Evolutionary conservation across 64 coral and sea anemone genomes (phyloP).

Genomic region (Pocillopora damicornis): DNA sequence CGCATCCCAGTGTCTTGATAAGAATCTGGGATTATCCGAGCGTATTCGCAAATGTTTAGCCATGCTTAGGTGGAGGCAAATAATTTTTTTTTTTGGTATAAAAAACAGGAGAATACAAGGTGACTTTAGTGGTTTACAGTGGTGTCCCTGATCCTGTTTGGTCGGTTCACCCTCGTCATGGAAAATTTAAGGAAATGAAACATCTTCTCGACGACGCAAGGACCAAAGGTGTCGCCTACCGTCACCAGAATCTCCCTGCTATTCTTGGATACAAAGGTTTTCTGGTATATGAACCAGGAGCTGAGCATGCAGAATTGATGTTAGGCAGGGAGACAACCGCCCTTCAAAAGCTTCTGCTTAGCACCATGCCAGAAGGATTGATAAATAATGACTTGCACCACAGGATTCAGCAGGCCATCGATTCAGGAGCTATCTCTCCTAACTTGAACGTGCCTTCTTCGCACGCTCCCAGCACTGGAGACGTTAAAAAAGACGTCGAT

Average conservation of each 20-base stretch:
- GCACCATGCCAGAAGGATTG: conserved; percentile 27
- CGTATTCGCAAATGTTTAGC: no score
- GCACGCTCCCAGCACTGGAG: no score
- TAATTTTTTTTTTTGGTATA: no score
- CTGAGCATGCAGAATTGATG: conserved; percentile 20
- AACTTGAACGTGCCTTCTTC: no score
- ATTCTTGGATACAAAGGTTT: conserved; percentile 42
- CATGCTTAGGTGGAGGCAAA: no score
- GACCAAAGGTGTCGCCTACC: not conserved
- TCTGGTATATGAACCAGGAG: conserved; percentile 6
- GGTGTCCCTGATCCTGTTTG: conserved; percentile 30
- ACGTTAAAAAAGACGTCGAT: no score
- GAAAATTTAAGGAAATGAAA: not conserved
- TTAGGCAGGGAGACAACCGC: not conserved
- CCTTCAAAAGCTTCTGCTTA: conserved; percentile 22
- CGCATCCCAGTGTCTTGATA: no score
- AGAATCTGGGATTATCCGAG: no score
- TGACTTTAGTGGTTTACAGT: not conserved
- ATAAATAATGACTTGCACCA: not conserved
- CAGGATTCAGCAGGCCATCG: no score
- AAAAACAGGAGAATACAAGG: conserved; percentile 1
- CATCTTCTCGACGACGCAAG: not conserved
- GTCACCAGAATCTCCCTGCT: conserved; percentile 7
- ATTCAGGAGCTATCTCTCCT: no score
- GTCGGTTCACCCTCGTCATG: not conserved